A percentile compares a stretch with the other conserved stretches of the same genome.
Conservation (phyloP, 2,888 invertebrate species). For the Cataglyphis cursor region DNA sequence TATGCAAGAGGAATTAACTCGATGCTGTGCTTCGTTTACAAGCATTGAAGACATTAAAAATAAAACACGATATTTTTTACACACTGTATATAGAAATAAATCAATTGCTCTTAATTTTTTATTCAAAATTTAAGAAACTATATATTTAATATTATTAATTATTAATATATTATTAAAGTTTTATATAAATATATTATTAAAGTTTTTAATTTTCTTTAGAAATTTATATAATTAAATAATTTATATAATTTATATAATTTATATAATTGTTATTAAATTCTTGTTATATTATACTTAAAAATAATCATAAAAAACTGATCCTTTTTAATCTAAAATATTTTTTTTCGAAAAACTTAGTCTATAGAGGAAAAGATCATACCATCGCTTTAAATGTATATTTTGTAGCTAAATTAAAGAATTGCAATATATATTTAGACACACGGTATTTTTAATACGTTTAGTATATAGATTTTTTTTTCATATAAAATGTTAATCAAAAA, state of each 20-base stretch:
- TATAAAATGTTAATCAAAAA: background rate
- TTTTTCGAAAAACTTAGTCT: background rate
- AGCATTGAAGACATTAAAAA: background rate
- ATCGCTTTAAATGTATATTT: background rate
- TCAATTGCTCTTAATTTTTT: background rate
- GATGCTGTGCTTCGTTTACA: background rate
- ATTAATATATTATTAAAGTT: too few species aligned
- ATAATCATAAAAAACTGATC: background rate
- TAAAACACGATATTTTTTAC: background rate
- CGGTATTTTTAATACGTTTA: background rate
- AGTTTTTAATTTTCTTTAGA: background rate
- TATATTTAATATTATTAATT: background rate
- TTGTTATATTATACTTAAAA: background rate
- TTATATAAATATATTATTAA: too few species aligned
- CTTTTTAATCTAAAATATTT: background rate
- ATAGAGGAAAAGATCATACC: background rate
- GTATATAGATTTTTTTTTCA: background rate
- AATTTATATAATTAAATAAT: too few species aligned
- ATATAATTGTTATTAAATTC: background rate
- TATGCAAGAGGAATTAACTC: conserved; percentile 16
- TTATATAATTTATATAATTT: too few species aligned
- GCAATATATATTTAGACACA: background rate
- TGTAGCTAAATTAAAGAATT: background rate
- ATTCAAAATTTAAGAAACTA: background rate
- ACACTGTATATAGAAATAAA: background rate